These are phyloP conservation scores for Lypha dubia DNA, from an alignment of 2,888 invertebrate genomes.

Conservation along the genomic window DNA sequence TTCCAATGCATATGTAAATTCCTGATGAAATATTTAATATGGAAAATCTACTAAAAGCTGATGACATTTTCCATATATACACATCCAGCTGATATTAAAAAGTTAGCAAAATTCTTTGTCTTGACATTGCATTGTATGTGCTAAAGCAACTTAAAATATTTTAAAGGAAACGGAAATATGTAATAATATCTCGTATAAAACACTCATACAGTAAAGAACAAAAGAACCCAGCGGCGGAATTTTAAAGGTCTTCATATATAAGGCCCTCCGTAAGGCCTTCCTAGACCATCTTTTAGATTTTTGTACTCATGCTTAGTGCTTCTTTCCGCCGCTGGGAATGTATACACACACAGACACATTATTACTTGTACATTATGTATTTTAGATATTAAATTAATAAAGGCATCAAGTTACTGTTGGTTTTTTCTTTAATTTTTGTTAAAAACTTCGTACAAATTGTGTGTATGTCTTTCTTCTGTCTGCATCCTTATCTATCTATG, in stretches of 20 bases:
- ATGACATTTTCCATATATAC: slow-evolving; percentile 59
- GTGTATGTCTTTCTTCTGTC: not conserved
- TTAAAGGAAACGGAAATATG: slow-evolving; percentile 45
- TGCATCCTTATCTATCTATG: not conserved
- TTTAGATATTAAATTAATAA: slow-evolving; percentile 30
- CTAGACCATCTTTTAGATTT: too few relatives aligned
- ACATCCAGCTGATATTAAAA: slow-evolving; percentile 34
- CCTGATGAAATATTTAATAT: slow-evolving; percentile 5
- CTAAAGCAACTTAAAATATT: slow-evolving; percentile 19
- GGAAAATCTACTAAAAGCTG: slow-evolving; percentile 29
- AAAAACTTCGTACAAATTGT: not conserved
- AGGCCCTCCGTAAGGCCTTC: too few relatives aligned
- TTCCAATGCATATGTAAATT: not conserved
- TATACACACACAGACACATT: not conserved
- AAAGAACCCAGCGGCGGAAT: not conserved
- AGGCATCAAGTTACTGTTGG: slow-evolving; percentile 1
- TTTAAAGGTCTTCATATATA: too few relatives aligned
- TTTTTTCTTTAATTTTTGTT: too few relatives aligned
- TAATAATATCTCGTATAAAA: not conserved
- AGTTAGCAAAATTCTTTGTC: not conserved
- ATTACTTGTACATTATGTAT: not conserved
- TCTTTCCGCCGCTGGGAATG: too few relatives aligned
- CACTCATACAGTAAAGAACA: slow-evolving; percentile 7
- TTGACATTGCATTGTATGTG: not conserved
- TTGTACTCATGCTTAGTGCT: too few relatives aligned